Evolutionary conservation across 2,888 invertebrate species (phyloP).

Genomic region (Tenthredo livida): DNA sequence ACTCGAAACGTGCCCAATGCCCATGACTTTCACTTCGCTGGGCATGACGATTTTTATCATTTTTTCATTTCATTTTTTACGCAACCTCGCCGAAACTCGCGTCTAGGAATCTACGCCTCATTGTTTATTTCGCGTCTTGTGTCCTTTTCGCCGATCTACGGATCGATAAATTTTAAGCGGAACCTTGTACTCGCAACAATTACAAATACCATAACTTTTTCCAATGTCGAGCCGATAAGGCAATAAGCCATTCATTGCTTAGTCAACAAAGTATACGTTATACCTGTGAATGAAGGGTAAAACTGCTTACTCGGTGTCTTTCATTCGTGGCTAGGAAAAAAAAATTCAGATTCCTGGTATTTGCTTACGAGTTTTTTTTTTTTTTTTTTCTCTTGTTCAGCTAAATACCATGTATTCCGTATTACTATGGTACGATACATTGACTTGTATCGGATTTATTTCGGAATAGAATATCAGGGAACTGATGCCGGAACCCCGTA

Average conservation of each 20-base stretch:
- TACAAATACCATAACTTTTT: background rate
- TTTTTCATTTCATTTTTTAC: background rate
- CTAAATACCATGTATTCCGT: background rate
- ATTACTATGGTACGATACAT: background rate
- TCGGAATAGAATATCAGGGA: background rate
- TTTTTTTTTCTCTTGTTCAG: background rate
- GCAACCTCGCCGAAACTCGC: background rate
- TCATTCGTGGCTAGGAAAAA: background rate
- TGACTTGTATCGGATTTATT: background rate
- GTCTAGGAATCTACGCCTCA: background rate
- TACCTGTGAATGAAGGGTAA: background rate
- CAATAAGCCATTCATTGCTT: background rate
- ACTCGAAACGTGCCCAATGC: slow-evolving; percentile 15
- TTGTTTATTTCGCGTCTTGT: background rate
- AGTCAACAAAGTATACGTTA: background rate
- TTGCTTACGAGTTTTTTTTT: background rate
- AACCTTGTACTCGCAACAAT: background rate
- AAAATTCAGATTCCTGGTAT: background rate
- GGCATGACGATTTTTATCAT: background rate
- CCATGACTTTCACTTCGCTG: slow-evolving; percentile 42
- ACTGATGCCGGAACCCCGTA: background rate
- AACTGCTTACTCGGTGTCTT: background rate
- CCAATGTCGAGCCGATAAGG: background rate
- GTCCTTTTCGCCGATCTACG: background rate
- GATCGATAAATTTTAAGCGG: background rate